Percentiles rank a stretch among this genome's conserved stretches.
Conservation (phyloP, 2,113 vertebrate species). For the Xenopus tropicalis region UCB_Xtro_10.0 CM004446.2:107242001-107242500, state of each 20-base stretch:
- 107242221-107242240: constrained; percentile 61
- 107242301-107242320: constrained; percentile 78
- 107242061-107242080: neutral
- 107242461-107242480: constrained; percentile 59
- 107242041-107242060: neutral
- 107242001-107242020: neutral
- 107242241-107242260: constrained; percentile 61
- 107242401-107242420: constrained; percentile 64
- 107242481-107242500: constrained; percentile 54
- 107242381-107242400: constrained; percentile 61
- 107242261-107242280: constrained; percentile 82
- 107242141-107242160: constrained; percentile 50
- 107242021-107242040: neutral
- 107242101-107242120: neutral
- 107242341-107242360: constrained; percentile 68
- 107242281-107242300: constrained; percentile 97
- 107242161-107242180: constrained; percentile 70
- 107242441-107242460: constrained; percentile 59
- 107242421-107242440: constrained; percentile 51
- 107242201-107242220: constrained; percentile 63
- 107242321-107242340: constrained; percentile 71
- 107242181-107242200: constrained; percentile 63
- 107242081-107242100: neutral
- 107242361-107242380: constrained; percentile 64
- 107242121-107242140: constrained; percentile 31